phyloP scores from a whole-genome alignment of 1,140 invertebrate genomes.

The Sogatella furcifera region DNA sequence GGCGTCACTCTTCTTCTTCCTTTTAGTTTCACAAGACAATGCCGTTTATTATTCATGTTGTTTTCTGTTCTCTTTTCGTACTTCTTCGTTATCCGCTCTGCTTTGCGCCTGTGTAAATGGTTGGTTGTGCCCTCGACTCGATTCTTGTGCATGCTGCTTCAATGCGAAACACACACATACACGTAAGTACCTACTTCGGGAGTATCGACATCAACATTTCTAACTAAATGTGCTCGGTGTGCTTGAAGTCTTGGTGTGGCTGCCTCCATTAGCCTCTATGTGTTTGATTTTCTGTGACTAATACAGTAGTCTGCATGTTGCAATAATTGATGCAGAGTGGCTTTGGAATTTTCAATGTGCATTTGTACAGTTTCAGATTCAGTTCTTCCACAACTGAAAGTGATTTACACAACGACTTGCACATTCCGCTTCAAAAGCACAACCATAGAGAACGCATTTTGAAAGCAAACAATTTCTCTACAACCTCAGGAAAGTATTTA shows the following conservation, averaged over 20 bases:
- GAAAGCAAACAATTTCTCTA: too few relatives aligned
- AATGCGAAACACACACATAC: slow-evolving; percentile 47
- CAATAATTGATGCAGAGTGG: too few relatives aligned
- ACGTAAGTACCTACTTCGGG: slow-evolving; percentile 54
- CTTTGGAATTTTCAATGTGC: too few relatives aligned
- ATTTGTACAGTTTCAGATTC: too few relatives aligned
- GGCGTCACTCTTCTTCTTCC: background rate
- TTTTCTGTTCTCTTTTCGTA: slow-evolving; percentile 40
- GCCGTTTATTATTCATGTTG: slow-evolving; percentile 26
- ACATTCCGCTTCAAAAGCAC: too few relatives aligned
- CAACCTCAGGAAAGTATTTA: too few relatives aligned
- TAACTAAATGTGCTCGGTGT: background rate
- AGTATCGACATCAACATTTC: slow-evolving; percentile 3
- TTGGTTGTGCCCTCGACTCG: slow-evolving; percentile 47
- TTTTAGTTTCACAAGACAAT: slow-evolving; percentile 2
- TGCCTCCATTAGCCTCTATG: background rate
- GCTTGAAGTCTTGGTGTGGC: background rate
- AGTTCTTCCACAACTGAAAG: too few relatives aligned
- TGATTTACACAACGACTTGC: too few relatives aligned
- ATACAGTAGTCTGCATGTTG: too few relatives aligned
- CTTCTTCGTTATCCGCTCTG: slow-evolving; percentile 64
- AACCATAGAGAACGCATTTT: too few relatives aligned
- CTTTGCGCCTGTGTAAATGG: slow-evolving; percentile 52
- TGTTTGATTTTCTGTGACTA: too few relatives aligned
- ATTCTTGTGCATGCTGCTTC: slow-evolving; percentile 55